These are phyloP conservation scores for Vireo griseus DNA, from an alignment of 2,797 vertebrate species.

Conservation along the genomic window DNA sequence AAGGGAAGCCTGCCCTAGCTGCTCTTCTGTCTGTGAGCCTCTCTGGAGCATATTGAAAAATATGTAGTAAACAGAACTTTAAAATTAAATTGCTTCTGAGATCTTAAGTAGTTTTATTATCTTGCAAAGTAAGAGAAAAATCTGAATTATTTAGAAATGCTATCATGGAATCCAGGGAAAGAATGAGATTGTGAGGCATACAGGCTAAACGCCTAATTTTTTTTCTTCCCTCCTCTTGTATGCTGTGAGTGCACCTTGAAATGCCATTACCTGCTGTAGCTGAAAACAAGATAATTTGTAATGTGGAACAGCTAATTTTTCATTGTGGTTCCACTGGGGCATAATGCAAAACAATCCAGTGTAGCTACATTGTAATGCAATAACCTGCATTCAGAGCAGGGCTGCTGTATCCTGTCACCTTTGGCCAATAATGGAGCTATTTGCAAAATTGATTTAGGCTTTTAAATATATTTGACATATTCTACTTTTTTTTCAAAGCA, in stretches of 20 bases:
- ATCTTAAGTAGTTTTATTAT: background rate
- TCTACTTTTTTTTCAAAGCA: background rate
- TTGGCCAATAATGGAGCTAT: background rate
- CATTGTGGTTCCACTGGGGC: constrained; percentile 64
- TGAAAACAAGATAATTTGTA: constrained; percentile 75
- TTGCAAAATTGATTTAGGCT: background rate
- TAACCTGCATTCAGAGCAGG: constrained; percentile 36
- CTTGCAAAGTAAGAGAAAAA: background rate
- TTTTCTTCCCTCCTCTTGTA: background rate
- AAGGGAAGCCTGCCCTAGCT: background rate
- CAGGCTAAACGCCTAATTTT: background rate
- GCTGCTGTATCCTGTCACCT: constrained; percentile 7
- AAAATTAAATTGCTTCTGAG: background rate
- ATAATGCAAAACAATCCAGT: constrained; percentile 33
- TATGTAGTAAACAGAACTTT: background rate
- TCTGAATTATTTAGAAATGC: background rate
- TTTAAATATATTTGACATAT: background rate
- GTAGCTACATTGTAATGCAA: background rate
- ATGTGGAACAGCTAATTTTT: constrained; percentile 75
- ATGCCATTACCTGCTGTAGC: constrained; percentile 60
- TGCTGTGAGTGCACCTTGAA: constrained; percentile 54
- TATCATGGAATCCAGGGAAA: background rate
- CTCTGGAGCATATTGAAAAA: background rate
- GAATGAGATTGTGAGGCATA: background rate
- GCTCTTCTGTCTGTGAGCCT: background rate